phyloP scores from a whole-genome alignment of 2,888 invertebrate genomes.

The Syritta pipiens region DNA sequence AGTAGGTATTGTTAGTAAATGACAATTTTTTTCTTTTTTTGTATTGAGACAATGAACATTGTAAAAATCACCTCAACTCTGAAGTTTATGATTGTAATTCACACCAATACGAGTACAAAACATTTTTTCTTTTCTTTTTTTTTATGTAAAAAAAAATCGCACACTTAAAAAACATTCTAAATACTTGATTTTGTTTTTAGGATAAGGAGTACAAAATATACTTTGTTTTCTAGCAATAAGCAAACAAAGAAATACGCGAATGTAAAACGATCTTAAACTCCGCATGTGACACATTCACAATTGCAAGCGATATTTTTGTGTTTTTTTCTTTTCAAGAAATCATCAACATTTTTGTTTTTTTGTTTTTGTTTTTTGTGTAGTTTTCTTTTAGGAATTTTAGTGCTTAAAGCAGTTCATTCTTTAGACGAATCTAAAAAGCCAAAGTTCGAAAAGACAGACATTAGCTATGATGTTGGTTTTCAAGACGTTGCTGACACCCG shows the following conservation, averaged over 20 bases:
- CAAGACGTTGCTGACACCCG: slow-evolving; percentile 76
- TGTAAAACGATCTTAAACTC: slow-evolving; percentile 17
- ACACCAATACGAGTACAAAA: slow-evolving; percentile 76
- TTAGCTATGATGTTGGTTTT: slow-evolving; percentile 75
- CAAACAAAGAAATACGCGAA: too few species aligned
- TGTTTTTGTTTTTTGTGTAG: slow-evolving; percentile 15
- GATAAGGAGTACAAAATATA: slow-evolving; percentile 13
- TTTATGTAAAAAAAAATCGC: too few species aligned
- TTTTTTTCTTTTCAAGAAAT: slow-evolving; percentile 36
- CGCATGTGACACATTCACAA: slow-evolving; percentile 16
- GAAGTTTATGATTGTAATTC: slow-evolving; percentile 77
- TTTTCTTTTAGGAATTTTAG: slow-evolving; percentile 44
- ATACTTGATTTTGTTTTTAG: slow-evolving; percentile 25
- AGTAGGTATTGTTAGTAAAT: slow-evolving; percentile 6
- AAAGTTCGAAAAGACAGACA: slow-evolving; percentile 70
- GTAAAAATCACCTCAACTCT: slow-evolving; percentile 34
- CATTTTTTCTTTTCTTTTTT: slow-evolving; percentile 58
- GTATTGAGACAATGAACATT: slow-evolving; percentile 36
- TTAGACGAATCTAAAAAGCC: slow-evolving; percentile 62
- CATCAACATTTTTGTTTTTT: slow-evolving; percentile 55
- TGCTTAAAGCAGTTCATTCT: slow-evolving; percentile 55
- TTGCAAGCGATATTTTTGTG: slow-evolving; percentile 6
- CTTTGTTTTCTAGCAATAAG: slow-evolving; percentile 34
- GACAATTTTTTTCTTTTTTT: slow-evolving; percentile 11
- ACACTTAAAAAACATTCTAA: slow-evolving; percentile 40